Evolutionary conservation across 1,140 invertebrate species (phyloP).

Genomic region (Meloidogyne hapla): DNA sequence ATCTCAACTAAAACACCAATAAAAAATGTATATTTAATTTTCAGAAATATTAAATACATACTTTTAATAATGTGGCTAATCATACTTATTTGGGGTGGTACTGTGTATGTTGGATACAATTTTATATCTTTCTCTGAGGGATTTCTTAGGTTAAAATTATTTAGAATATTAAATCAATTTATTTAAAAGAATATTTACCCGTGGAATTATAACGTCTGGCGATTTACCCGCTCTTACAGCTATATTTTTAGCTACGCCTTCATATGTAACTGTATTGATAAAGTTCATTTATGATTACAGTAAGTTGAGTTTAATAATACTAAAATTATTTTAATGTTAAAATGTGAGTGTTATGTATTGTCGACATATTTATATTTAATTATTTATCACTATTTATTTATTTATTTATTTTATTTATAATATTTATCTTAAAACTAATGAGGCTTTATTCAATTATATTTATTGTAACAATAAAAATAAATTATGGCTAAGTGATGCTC

Average conservation of each 20-base stretch:
- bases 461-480: too few relatives aligned
- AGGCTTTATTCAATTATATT: too few relatives aligned
- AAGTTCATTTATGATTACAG: neutral
- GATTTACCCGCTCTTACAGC: neutral
- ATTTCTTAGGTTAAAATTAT: neutral
- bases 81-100: neutral
- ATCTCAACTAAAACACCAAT: too few relatives aligned
- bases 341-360: too few relatives aligned
- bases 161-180: neutral
- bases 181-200: neutral
- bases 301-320: neutral
- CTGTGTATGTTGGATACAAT: too few relatives aligned
- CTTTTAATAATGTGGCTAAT: neutral
- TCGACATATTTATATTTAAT: too few relatives aligned
- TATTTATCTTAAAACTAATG: too few relatives aligned
- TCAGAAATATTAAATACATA: neutral
- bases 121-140: too few relatives aligned
- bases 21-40: neutral
- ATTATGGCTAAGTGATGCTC: too few relatives aligned
- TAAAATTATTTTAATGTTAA: too few relatives aligned
- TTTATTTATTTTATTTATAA: too few relatives aligned
- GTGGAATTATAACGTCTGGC: neutral
- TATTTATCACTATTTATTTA: too few relatives aligned
- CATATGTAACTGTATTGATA: neutral
- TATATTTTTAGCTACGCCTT: neutral